Base-by-base conservation (phyloP, 2,888 invertebrate genomes). In the Cremastinae sp. region DNA sequence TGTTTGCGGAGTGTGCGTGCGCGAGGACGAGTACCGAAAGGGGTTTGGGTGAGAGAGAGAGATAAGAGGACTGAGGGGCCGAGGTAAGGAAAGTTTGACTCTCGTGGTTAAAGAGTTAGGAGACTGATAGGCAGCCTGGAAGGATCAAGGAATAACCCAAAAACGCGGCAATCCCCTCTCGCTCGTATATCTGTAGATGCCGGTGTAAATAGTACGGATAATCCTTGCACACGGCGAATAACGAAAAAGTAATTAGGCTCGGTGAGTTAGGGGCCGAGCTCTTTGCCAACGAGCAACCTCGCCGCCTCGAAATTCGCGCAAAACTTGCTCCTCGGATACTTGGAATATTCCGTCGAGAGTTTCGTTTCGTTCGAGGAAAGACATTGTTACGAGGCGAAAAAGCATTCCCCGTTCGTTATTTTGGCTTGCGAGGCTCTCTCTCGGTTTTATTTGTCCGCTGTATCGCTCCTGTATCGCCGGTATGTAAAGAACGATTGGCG, bases 211-310 rank as follows among this genome's bases (percentile, higher is more conserved):
- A 71, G 20, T 28, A 49, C 43, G 83, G 82, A 84, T 86, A 84
- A 84, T 81, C 80, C 82, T 41, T 28, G 65, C 51, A 77, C 28
- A 28, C 28, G 28, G 28, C 28, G 28, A 28, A 78, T 79, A 82
- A 83, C 81, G 84, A 86, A 86, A 86, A 86, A 86, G 83, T 85
- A 85, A 85, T 86, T 86, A 85, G 83, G 71, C 79, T 71, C 18
- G 68, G 35, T 49, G 56, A 64, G 74, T 62, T 71, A 72, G 49
- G 45, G 61, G 28, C 28, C 71, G 12, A 49, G 55, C 45, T 72
- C 56, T 75, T 76, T 76, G 72, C 71, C 74, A 65, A 49, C 35
- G 55, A 64, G 61, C 45, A 39, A 8, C 28, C 64, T 37, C 14
- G 47, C 51, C 43, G n/a, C 12, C 41, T 49, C n/a, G 62, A 64